A percentile compares a stretch with the other conserved stretches of the same genome.
phyloP scores from a whole-genome alignment of 2,888 invertebrate genomes.

The Allygus modestus region DNA sequence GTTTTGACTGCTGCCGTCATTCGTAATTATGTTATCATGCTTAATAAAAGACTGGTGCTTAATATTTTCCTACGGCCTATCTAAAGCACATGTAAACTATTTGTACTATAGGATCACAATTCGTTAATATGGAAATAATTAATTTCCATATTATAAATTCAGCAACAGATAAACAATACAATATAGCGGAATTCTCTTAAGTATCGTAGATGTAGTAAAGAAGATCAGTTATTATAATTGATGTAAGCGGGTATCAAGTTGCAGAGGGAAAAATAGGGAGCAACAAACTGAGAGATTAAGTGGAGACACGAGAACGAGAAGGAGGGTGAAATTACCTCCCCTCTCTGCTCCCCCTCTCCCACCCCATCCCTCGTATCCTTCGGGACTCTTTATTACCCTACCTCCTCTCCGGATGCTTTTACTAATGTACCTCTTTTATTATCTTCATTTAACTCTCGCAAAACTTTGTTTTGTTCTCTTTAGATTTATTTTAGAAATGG shows the following conservation, averaged over 20 bases:
- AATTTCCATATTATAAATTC: too few relatives aligned
- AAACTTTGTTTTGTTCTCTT: constrained; percentile 51
- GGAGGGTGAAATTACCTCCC: constrained; percentile 37
- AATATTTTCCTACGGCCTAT: too few relatives aligned
- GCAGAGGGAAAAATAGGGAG: constrained; percentile 21
- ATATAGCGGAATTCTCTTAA: too few relatives aligned
- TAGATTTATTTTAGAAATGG: constrained; percentile 27
- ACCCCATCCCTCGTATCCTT: not conserved
- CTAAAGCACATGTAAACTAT: too few relatives aligned
- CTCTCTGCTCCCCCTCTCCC: not conserved
- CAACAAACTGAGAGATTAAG: constrained; percentile 46
- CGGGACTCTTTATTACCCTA: constrained; percentile 40
- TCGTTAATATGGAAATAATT: too few relatives aligned
- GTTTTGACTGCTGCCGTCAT: too few relatives aligned
- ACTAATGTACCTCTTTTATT: constrained; percentile 56
- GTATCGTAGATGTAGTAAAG: too few relatives aligned
- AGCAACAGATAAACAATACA: too few relatives aligned
- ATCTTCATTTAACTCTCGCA: constrained; percentile 48
- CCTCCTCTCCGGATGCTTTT: constrained; percentile 49
- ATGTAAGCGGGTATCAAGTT: constrained; percentile 43
- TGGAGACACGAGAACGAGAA: constrained; percentile 25
- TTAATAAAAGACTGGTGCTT: too few relatives aligned
- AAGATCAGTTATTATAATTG: not conserved
- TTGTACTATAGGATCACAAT: too few relatives aligned
- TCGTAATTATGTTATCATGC: too few relatives aligned